A percentile compares a stretch with the other conserved stretches of the same genome.
These are phyloP conservation scores for Percopsis omiscomaycus DNA, from an alignment of 2,797 vertebrate species.

Conservation along the genomic window DNA sequence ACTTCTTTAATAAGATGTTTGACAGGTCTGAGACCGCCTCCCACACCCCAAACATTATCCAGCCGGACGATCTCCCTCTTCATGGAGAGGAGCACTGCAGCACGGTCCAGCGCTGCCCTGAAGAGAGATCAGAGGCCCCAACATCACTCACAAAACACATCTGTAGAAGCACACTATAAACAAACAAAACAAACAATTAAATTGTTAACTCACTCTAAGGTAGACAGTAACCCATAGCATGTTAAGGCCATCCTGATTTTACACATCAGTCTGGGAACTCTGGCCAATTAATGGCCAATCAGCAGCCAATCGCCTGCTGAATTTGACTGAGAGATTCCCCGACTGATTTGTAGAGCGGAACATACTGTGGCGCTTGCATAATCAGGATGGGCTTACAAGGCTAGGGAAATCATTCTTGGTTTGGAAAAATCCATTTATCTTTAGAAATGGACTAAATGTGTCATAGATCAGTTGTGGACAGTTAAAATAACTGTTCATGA, in stretches of 20 bases:
- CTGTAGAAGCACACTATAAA: background rate
- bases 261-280: too few species aligned
- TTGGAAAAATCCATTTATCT: too few species aligned
- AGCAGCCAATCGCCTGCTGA: too few species aligned
- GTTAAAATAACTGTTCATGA: background rate
- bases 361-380: too few species aligned
- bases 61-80: slow-evolving; percentile 83
- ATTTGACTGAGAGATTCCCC: too few species aligned
- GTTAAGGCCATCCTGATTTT: too few species aligned
- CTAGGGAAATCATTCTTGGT: too few species aligned
- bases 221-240: background rate
- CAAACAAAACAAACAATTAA: too few species aligned
- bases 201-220: background rate
- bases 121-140: slow-evolving; percentile 1
- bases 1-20: slow-evolving; percentile 89
- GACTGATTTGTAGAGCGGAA: too few species aligned
- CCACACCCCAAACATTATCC: slow-evolving; percentile 90
- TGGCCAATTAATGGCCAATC: too few species aligned
- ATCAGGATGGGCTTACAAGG: too few species aligned
- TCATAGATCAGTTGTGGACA: background rate
- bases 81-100: slow-evolving; percentile 83
- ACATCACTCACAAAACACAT: background rate
- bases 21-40: slow-evolving; percentile 86
- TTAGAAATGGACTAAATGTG: too few species aligned
- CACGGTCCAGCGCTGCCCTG: slow-evolving; percentile 86